These are phyloP conservation scores for Pseudolaguvia tuberculata DNA, from an alignment of 2,113 vertebrate species.

Conservation along the genomic window DNA sequence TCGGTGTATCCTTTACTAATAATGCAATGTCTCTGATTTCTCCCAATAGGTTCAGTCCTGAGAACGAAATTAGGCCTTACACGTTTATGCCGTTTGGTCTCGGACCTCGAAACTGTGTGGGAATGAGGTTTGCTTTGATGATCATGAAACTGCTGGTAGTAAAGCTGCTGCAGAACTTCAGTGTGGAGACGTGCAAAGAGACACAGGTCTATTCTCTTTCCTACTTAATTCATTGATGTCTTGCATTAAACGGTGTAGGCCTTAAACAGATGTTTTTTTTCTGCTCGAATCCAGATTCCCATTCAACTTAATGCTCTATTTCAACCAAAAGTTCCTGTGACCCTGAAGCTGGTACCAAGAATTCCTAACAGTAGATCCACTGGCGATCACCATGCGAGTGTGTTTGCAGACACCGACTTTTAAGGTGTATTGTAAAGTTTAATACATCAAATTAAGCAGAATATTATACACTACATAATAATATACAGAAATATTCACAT, in stretches of 20 bases:
- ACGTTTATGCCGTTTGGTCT: conserved; percentile 74
- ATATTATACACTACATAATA: background rate
- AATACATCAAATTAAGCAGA: background rate
- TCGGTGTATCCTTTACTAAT: background rate
- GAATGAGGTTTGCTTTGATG: conserved; percentile 76
- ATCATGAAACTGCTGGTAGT: conserved; percentile 66
- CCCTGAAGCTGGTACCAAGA: conserved; percentile 70
- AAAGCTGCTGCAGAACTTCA: conserved; percentile 71
- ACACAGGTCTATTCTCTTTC: conserved; percentile 63
- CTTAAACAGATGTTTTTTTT: background rate
- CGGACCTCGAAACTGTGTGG: conserved; percentile 78
- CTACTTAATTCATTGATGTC: background rate
- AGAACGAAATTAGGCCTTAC: conserved; percentile 65
- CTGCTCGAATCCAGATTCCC: conserved; percentile 59
- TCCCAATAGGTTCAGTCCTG: conserved; percentile 70
- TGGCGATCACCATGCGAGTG: background rate
- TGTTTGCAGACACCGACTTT: background rate
- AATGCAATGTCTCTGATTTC: background rate
- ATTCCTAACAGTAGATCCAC: background rate
- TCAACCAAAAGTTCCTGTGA: conserved; percentile 66
- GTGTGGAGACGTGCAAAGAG: conserved; percentile 69
- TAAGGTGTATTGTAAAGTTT: background rate
- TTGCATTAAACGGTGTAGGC: background rate
- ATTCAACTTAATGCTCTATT: conserved; percentile 68
- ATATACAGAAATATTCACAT: background rate